A percentile compares a stretch with the other conserved stretches of the same genome.
These are phyloP conservation scores for Pangasianodon gigas DNA, from an alignment of 2,113 vertebrate genomes.

Conservation along the genomic window DNA sequence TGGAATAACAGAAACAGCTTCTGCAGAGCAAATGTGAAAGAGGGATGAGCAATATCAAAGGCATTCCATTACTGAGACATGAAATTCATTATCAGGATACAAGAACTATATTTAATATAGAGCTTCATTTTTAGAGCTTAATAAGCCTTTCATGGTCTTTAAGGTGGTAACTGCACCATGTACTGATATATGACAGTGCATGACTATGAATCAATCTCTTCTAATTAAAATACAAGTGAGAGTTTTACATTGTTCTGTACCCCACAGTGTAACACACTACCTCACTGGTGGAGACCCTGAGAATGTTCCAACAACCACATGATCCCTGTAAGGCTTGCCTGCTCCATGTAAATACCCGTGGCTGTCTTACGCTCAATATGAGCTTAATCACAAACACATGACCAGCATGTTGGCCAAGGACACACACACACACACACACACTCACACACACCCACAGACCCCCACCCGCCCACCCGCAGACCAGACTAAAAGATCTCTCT, in stretches of 20 bases:
- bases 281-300: conserved; percentile 27
- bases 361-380: conserved; percentile 27
- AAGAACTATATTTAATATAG: not conserved
- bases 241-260: not conserved
- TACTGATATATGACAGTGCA: not conserved
- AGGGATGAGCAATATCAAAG: not conserved
- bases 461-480: not conserved
- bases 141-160: not conserved
- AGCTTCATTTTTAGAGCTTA: not conserved
- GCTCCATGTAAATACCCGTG: conserved; percentile 26
- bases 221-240: conserved; percentile 7
- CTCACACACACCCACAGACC: not conserved
- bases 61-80: not conserved
- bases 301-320: conserved; percentile 7
- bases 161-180: not conserved
- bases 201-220: not conserved
- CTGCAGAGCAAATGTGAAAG: not conserved
- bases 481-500: conserved; percentile 17
- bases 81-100: not conserved
- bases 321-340: conserved; percentile 30
- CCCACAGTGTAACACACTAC: not conserved
- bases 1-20: not conserved
- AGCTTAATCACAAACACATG: conserved; percentile 48
- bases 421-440: conserved; percentile 16
- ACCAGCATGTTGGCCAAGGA: conserved; percentile 6